phyloP scores from a whole-genome alignment of 64 coral and sea anemone genomes.

The Acropora yongei region DNA sequence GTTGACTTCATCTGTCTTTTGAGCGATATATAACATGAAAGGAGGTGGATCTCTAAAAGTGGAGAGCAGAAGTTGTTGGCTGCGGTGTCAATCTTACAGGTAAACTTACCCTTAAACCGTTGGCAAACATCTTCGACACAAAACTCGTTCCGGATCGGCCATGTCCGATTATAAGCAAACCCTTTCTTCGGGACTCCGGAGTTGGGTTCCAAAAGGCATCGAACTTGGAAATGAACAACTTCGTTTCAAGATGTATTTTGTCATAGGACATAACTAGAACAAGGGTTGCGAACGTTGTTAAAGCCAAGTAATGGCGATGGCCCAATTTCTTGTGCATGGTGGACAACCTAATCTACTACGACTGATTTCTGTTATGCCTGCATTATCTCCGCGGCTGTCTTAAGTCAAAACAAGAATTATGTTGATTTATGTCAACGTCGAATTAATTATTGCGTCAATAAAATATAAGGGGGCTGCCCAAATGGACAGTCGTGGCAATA shows the following conservation, averaged over 20 bases:
- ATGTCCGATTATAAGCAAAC: constrained; percentile 28
- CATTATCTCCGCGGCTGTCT: too few species aligned
- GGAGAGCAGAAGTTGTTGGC: background rate
- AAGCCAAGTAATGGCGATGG: background rate
- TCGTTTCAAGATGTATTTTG: background rate
- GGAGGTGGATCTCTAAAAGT: too few species aligned
- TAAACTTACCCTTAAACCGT: constrained; percentile 18
- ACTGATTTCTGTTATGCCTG: too few species aligned
- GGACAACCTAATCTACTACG: background rate
- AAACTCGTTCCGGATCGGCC: constrained; percentile 33
- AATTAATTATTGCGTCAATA: background rate
- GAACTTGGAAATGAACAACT: background rate
- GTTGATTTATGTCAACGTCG: background rate
- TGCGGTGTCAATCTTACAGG: too few species aligned
- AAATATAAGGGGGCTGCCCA: background rate
- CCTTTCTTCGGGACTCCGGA: background rate
- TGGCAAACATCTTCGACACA: constrained; percentile 30
- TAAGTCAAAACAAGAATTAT: background rate
- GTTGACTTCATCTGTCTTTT: too few species aligned
- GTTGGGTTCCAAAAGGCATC: background rate
- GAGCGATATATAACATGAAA: too few species aligned
- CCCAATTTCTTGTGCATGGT: background rate
- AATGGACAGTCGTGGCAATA: background rate
- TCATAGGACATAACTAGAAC: background rate
- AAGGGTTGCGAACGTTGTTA: background rate